Evolutionary conservation across 2,888 invertebrate genomes (phyloP), one percentile per base, ranked within the genome.

Genomic region (Parasteatoda lunata): DNA sequence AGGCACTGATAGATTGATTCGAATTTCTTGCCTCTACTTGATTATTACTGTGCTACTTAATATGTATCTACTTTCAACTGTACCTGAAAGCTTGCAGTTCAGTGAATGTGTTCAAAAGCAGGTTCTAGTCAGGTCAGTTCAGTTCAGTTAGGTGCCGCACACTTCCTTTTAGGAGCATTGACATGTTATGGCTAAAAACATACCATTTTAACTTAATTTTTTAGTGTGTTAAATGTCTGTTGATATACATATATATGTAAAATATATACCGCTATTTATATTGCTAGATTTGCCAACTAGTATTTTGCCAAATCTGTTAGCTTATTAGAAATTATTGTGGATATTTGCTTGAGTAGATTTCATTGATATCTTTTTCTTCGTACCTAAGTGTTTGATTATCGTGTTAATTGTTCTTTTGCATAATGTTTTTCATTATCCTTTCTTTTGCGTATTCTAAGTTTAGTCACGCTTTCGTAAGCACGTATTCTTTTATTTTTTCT

Each of bases 161-260:
- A 81, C 83, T 68, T 75, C 80, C 54, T 88, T 88, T 88, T 86
- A 88, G 77, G 78, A 83, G 71, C 78, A 81, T 83, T 88, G 88
- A 83, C 88, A 83, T 88, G 83, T 88, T 88, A 88, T 87, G 77
- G 77, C 77, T 76, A 83, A 79, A 79, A 83, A 75, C 77, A 79
- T 75, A 81, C 83, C 79, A 81, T 88, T 88, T 88, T 88, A 88
- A 88, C 82, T 88, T 83, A 77, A 86, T 86, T 88, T 30, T 87
- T 88, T 88, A 88, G 83, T 88, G 83, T 88, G 83, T 88, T 83
- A 80, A 79, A 82, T 78, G 82, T 82, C 80, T 70, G 81, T 83
- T 83, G 78, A 76, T 79, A 83, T 79, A 85, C 80, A 86, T 77
- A 85, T 86, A 79, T 83, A 83, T 85, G 80, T 80, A 84, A 78